Base-by-base conservation (phyloP, 2,797 vertebrate species). In the Agapornis canus region DNA sequence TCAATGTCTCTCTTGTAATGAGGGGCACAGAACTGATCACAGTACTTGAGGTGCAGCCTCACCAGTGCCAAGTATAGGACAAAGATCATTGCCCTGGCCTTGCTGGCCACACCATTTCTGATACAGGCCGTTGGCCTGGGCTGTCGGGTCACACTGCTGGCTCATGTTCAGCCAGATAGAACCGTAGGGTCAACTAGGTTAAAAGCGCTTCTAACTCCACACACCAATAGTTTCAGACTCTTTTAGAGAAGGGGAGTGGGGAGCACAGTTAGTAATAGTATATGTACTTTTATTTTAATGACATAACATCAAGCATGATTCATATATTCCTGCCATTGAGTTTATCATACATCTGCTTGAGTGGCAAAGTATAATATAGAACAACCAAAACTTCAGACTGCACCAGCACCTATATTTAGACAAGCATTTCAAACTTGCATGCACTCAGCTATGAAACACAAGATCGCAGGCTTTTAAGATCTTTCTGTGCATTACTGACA, bases 231-330 rank as follows among this genome's bases (percentile, higher is more conserved):
- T 23, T 39, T 32, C 37, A 40, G 26, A 6, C 15, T 80, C 16
- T 19, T 47, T 35, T 20, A 27, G 42, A 49, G 48, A 17, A 57
- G 45, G 65, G 15, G 13, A 65, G 47, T 4, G 1, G 37, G 35
- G 56, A 65, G 17, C 15, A 31, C 9, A 7, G 8, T 7, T 49
- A 29, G 6, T 54, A 27, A 49, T 23, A 7, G 3, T 37, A 10
- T 48, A 12, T 63, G 27, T 68, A 48, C 14, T 66, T 84, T 71
- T 47, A 54, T 6, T 82, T 92, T 87, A 71, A 73, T 10, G 66
- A 8, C 22, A 3, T 22, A 66, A 23, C 32, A 20, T 37, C 0
- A 0, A 80, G 26, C 10, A 13, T n/a, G 8, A 49, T 37, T 43
- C 23, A 11, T 77, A 0, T 31, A 51, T 47, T 45, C 27, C 42